A percentile compares a stretch with the other conserved stretches of the same genome.
phyloP scores from a whole-genome alignment of 2,888 invertebrate species.

The Rhogogaster chlorosoma region DNA sequence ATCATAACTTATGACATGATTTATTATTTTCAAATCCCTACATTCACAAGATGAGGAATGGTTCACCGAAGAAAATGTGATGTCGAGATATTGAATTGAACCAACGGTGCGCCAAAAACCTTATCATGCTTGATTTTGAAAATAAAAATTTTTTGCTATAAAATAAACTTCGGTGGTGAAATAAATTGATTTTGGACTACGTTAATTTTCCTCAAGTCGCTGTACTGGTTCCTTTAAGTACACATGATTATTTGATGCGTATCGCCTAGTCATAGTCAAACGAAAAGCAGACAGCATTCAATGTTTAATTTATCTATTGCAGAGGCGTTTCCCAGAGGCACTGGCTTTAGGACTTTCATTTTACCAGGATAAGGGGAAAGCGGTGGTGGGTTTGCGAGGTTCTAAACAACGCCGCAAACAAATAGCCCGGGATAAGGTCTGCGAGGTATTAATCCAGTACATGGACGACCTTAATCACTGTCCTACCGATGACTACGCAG shows the following conservation, averaged over 20 bases:
- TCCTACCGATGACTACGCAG: constrained; percentile 63
- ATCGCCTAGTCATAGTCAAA: background rate
- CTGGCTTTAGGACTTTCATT: constrained; percentile 82
- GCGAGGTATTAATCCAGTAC: constrained; percentile 73
- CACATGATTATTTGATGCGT: background rate
- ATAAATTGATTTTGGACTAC: no score
- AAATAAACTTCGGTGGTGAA: no score
- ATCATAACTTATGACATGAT: no score
- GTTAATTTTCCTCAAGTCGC: no score
- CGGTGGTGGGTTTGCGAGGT: constrained; percentile 81
- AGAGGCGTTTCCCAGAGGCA: constrained; percentile 81
- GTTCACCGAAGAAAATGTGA: no score
- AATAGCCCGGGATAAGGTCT: constrained; percentile 76
- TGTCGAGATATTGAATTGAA: no score
- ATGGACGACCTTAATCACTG: constrained; percentile 74
- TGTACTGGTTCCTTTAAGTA: no score
- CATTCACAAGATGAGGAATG: no score
- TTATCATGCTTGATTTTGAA: no score
- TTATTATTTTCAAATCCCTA: no score
- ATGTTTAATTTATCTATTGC: constrained; percentile 50
- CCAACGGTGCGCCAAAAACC: no score
- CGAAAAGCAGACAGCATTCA: background rate
- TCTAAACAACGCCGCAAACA: constrained; percentile 77
- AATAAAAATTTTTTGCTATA: no score
- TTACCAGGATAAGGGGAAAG: constrained; percentile 83